Conservation (phyloP, 2,797 vertebrate genomes). For the Meda fulgida region DNA sequence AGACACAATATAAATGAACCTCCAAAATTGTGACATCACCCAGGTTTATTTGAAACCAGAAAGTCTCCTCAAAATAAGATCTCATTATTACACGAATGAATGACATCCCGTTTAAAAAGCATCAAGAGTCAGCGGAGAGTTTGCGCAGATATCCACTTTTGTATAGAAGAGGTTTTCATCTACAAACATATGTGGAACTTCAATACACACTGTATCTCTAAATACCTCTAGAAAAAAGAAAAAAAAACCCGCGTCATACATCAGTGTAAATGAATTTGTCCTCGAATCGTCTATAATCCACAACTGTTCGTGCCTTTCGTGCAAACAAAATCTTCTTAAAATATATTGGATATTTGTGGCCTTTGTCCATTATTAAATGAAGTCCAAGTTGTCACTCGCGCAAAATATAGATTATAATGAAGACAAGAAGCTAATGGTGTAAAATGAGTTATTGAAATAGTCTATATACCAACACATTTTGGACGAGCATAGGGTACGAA, state of each 20-base stretch:
- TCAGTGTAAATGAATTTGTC: background rate
- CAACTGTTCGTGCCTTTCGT: too few species aligned
- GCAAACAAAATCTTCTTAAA: background rate
- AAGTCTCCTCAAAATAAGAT: background rate
- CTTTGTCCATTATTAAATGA: background rate
- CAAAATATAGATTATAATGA: background rate
- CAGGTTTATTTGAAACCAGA: background rate
- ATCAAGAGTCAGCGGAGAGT: background rate
- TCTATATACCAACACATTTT: background rate
- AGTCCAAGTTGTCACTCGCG: background rate
- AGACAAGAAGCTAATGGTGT: background rate
- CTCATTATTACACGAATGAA: background rate
- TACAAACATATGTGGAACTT: background rate
- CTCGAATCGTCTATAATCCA: background rate
- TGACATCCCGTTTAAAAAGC: background rate
- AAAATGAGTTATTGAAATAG: background rate
- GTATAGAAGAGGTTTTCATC: background rate
- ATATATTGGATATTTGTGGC: background rate
- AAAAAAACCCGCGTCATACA: too few species aligned
- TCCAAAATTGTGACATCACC: background rate
- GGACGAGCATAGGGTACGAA: background rate
- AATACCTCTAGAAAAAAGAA: background rate
- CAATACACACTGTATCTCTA: background rate
- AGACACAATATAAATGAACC: background rate
- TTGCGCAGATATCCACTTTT: background rate